Evolutionary conservation across 2,797 vertebrate genomes (phyloP), one percentile per base, ranked within the genome.

Genomic region (Lutjanus argentimaculatus): DNA sequence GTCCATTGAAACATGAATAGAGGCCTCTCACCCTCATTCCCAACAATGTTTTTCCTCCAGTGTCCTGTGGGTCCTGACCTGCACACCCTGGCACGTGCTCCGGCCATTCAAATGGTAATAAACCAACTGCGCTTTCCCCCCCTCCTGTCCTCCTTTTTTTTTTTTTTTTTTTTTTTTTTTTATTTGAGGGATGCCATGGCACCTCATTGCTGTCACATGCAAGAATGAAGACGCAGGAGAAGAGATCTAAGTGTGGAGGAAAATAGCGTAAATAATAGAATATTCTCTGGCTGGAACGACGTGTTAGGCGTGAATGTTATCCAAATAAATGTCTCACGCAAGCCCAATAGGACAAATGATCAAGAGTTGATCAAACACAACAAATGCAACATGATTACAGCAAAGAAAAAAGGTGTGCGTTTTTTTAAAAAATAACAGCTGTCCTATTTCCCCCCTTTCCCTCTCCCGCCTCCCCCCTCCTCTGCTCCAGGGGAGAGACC

Each of bases 91-190:
- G 89, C 91, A 92, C 92, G 93, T 90, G 93, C 72, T 67, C 58
- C 21, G 66, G 75, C 79, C 79, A 93, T 94, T 94, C 89, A 92
- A 52, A 94, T 91, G 92, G 62, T 90, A 94, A 94, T 92, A 66
- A 88, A 76, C 58, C 84, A 79, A 89, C 78, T 91, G 91, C 69
- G 84, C 86, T 77, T 36, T 36, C 30, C 30, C 30, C 25, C 30
- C 30, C 5, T 36, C 30, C 30, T 36, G 2, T 36, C 30, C 30
- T 36, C 4, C 30, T 6, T 6, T 89, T 87, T 88, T 63, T 55
- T 65, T 15, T 65, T 55, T 61, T 30, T 12, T 21, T 15, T 13
- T 88, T 63, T 55, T 65, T 15, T 65, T 55, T 61, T 30, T 12
- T 21, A 8, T 13, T 1, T 1, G 48, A 25, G 46, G 67, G 64